Base-by-base conservation (phyloP, 2,888 invertebrate genomes). In the Hymenopus coronatus region DNA sequence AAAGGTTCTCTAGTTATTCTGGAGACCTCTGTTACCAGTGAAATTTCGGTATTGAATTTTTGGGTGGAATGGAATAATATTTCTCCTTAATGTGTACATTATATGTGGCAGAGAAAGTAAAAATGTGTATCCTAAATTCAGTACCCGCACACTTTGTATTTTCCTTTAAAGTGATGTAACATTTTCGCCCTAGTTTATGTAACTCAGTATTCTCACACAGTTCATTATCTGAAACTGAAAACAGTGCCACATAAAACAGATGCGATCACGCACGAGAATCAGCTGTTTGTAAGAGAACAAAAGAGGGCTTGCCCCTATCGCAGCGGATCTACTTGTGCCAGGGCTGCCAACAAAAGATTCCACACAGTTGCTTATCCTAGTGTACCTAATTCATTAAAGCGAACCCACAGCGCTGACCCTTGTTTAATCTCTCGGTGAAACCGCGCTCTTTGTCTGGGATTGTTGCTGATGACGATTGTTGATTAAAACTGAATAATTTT, bases 401-500 rank as follows among this genome's bases (percentile, higher is more conserved):
- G 20, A 70, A 70, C 54, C 54, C 54, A 20, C 54, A 70, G 54
- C 25, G 54, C 54, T 70, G 54, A 70, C 54, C 54, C 54, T 70
- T 70, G 54, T 70, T 70, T 70, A 70, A 70, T 70, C 54, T 70
- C 54, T 70, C 20, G 20, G 54, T 70, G 54, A 70, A 70, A 70
- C 54, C 54, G 25, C 54, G 54, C 54, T 70, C 54, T 70, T 70
- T 70, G 54, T 70, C 54, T 70, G 54, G 54, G 54, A 70, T 70
- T 70, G 54, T 70, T 70, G 54, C 54, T 70, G 54, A 70, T 70
- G 54, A 70, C 54, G 54, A 70, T 70, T 70, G 54, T 70, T 85
- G 85, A 85, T 85, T 85, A 85, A n/a, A 85, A 85, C 46, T 33
- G 85, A 85, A 85, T 85, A 85, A 85, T 85, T 85, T 85, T 85